Conservation (phyloP, 2,888 invertebrate species). For the Conus canariensis region DNA sequence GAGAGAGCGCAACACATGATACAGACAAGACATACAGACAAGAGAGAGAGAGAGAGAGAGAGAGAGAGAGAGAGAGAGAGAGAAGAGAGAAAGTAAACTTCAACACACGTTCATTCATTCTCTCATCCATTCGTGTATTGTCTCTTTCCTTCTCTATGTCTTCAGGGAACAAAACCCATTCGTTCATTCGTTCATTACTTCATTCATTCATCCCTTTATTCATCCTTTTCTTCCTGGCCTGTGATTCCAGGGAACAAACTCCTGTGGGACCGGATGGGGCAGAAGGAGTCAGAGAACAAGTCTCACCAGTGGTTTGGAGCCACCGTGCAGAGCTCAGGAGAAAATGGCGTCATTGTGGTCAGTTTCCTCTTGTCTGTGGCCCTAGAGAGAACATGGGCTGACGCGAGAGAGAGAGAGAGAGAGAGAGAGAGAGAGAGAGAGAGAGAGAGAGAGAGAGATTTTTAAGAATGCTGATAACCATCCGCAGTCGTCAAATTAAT, state of each 20-base stretch:
- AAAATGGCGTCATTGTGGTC: slow-evolving; percentile 92
- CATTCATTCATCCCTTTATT: not conserved
- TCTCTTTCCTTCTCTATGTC: not conserved
- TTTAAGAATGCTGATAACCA: not conserved
- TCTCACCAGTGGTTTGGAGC: slow-evolving; percentile 98
- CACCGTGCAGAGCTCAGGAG: slow-evolving; percentile 90
- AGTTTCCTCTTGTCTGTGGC: slow-evolving; percentile 80
- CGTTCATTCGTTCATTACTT: not conserved
- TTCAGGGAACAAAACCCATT: not conserved
- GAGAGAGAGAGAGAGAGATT: not conserved
- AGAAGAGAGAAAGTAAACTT: too few species aligned
- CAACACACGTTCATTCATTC: not conserved
- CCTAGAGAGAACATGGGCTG: not conserved
- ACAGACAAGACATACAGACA: too few species aligned
- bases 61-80: too few species aligned
- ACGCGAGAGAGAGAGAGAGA: not conserved
- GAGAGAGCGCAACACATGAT: too few species aligned
- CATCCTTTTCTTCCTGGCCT: not conserved
- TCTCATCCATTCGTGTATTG: not conserved
- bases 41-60: too few species aligned
- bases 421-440: not conserved
- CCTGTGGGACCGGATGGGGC: slow-evolving; percentile 56
- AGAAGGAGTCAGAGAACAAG: slow-evolving; percentile 90
- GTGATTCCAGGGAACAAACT: slow-evolving; percentile 52
- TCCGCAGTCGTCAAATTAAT: not conserved